phyloP scores from a whole-genome alignment of 1,140 invertebrate genomes.

The Phymorhynchus buccinoides region DNA sequence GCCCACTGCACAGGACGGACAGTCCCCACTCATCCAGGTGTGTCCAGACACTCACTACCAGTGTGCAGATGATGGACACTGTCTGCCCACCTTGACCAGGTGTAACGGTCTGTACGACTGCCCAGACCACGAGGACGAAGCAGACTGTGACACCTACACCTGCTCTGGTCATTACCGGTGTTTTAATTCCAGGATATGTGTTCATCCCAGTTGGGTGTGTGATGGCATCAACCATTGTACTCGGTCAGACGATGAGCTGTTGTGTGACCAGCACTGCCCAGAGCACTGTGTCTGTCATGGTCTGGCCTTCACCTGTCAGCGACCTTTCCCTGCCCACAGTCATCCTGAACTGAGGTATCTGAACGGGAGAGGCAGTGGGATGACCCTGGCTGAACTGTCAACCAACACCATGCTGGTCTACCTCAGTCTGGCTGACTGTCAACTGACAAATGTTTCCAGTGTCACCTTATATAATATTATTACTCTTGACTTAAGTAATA shows the following conservation, averaged over 20 bases:
- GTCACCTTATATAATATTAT: background rate
- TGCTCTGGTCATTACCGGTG: constrained; percentile 32
- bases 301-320: constrained; percentile 28
- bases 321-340: background rate
- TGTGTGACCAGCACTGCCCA: constrained; percentile 35
- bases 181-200: constrained; percentile 23
- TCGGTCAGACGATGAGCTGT: constrained; percentile 30
- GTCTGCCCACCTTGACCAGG: constrained; percentile 32
- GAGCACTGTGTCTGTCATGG: constrained; percentile 19
- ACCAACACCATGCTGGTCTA: constrained; percentile 25
- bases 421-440: constrained; percentile 18
- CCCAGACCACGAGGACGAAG: constrained; percentile 34
- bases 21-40: background rate
- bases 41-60: background rate
- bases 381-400: background rate
- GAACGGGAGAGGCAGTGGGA: background rate
- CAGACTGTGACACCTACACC: background rate
- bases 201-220: constrained; percentile 29
- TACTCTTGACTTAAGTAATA: constrained; percentile 29
- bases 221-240: constrained; percentile 30
- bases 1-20: background rate
- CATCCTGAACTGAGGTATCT: constrained; percentile 28
- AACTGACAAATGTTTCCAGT: background rate
- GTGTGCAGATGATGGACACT: background rate
- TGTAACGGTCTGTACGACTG: constrained; percentile 37